These are phyloP conservation scores for Sminthurides bifidus DNA, from an alignment of 1,140 invertebrate genomes.

Conservation along the genomic window DNA sequence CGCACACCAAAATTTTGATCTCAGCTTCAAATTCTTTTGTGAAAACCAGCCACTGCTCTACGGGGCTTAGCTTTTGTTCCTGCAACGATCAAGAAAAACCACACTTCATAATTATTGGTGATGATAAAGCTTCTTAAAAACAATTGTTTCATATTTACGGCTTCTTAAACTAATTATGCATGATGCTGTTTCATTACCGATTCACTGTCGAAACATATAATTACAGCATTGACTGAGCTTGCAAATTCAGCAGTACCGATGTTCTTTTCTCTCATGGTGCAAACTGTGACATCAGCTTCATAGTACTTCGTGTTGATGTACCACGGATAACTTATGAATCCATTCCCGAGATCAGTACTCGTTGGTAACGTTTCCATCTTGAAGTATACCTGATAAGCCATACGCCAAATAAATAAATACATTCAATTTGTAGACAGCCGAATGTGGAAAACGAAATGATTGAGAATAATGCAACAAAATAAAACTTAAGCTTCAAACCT, in stretches of 20 bases:
- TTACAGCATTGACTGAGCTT: constrained; percentile 45
- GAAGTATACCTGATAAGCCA: too few species aligned
- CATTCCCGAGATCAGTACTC: constrained; percentile 34
- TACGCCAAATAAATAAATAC: too few species aligned
- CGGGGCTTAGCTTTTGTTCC: constrained; percentile 40
- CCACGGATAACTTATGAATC: constrained; percentile 44
- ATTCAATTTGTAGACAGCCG: too few species aligned
- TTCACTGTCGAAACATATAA: constrained; percentile 46
- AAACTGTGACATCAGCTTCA: constrained; percentile 45
- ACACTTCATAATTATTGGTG: constrained; percentile 6
- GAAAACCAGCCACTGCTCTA: constrained; percentile 41
- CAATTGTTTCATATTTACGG: constrained; percentile 4
- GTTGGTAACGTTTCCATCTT: constrained; percentile 23
- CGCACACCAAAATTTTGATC: constrained; percentile 44
- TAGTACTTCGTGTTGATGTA: constrained; percentile 57
- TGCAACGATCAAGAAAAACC: constrained; percentile 32
- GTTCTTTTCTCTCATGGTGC: constrained; percentile 39
- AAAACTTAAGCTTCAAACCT: too few species aligned
- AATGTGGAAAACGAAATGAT: too few species aligned
- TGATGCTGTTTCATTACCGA: constrained; percentile 36
- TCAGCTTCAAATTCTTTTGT: constrained; percentile 42
- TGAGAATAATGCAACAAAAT: too few species aligned
- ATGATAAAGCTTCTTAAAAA: neutral
- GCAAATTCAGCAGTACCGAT: constrained; percentile 40
- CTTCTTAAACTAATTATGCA: constrained; percentile 19